phyloP scores from a whole-genome alignment of 53 echinoderm and acorn worm species.

The Hippasteria phrygiana region DNA sequence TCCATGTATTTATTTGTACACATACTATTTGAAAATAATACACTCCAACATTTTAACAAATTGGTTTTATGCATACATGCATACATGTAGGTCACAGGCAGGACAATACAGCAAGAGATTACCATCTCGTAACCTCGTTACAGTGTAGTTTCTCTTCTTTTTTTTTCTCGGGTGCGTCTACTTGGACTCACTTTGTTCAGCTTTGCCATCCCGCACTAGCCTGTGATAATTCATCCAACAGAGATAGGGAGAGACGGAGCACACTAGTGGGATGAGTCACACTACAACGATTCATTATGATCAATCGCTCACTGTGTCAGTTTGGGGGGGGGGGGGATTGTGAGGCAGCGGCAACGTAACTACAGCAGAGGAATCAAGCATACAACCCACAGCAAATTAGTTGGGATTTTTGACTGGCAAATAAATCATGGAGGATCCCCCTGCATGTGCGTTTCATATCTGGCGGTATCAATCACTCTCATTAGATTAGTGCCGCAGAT shows the following conservation, averaged over 20 bases:
- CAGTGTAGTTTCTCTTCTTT: too few species aligned
- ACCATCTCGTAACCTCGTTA: too few species aligned
- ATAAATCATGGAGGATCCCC: not conserved
- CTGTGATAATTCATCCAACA: slow-evolving; percentile 39
- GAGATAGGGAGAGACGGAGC: not conserved
- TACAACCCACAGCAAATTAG: not conserved
- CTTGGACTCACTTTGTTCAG: slow-evolving; percentile 24
- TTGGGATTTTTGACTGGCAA: not conserved
- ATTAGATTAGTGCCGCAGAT: not conserved
- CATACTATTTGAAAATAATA: too few species aligned
- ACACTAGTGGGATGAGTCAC: not conserved
- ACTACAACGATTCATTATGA: slow-evolving; percentile 4
- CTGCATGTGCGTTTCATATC: slow-evolving; percentile 1
- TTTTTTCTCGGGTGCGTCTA: not conserved
- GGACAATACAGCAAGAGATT: too few species aligned
- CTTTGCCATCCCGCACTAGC: not conserved
- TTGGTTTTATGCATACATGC: too few species aligned
- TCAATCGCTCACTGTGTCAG: not conserved
- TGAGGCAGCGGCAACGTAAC: too few species aligned
- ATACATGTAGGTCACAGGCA: too few species aligned
- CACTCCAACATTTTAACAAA: too few species aligned
- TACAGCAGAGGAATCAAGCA: too few species aligned
- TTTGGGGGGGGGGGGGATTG: not conserved
- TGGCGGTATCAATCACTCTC: not conserved
- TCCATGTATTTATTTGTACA: too few species aligned